These are phyloP conservation scores for Sesamia inferens DNA, from an alignment of 2,888 invertebrate genomes.

Conservation along the genomic window DNA sequence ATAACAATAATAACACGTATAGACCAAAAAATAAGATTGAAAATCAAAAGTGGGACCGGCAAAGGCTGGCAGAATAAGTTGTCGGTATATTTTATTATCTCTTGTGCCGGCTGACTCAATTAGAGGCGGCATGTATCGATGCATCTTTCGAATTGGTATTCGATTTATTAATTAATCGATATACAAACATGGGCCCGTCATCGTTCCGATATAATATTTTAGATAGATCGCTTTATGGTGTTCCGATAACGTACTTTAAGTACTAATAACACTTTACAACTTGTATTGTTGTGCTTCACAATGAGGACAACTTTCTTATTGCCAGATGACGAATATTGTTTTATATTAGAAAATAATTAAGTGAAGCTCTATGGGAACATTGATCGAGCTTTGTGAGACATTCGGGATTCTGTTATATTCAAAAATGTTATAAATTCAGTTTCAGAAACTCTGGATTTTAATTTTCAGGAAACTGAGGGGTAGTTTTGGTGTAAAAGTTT, in stretches of 20 bases:
- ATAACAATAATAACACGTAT: conserved; percentile 36
- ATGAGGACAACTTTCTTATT: conserved; percentile 60
- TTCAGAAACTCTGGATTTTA: not conserved
- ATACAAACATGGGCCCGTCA: conserved; percentile 89
- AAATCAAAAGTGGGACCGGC: conserved; percentile 36
- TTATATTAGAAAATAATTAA: conserved; percentile 14
- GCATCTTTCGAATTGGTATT: conserved; percentile 83
- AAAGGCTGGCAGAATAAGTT: conserved; percentile 44
- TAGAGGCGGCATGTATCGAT: conserved; percentile 88
- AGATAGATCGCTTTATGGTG: conserved; percentile 78
- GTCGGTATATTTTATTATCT: conserved; percentile 76
- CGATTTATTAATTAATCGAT: conserved; percentile 90
- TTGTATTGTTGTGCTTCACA: conserved; percentile 50
- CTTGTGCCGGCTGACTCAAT: conserved; percentile 88
- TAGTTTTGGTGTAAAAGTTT: too few relatives aligned
- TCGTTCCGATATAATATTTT: conserved; percentile 81
- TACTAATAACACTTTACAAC: conserved; percentile 59
- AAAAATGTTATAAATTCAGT: not conserved
- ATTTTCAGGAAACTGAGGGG: not conserved
- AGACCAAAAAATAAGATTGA: conserved; percentile 40
- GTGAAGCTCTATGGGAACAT: conserved; percentile 6
- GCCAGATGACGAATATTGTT: conserved; percentile 9
- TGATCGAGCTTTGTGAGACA: not conserved
- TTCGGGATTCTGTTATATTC: not conserved
- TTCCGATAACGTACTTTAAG: conserved; percentile 59